Percentiles rank a stretch among this genome's conserved stretches.
phyloP scores from a whole-genome alignment of 2,888 invertebrate genomes.

The Tiliacea citrago region DNA sequence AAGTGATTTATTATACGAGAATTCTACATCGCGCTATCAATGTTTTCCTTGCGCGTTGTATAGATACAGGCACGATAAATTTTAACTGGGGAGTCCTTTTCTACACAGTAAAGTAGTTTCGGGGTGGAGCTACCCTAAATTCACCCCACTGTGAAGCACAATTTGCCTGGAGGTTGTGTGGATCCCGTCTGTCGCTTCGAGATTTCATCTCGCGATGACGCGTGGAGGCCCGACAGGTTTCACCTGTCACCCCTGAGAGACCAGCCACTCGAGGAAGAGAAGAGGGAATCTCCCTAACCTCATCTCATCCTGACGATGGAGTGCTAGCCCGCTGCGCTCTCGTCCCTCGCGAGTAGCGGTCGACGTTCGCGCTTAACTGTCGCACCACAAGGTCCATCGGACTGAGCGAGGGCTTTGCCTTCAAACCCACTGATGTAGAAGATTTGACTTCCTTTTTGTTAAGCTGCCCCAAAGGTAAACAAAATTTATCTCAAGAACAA shows the following conservation, averaged over 20 bases:
- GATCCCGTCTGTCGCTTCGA: constrained; percentile 33
- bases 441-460: constrained; percentile 76
- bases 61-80: constrained; percentile 8
- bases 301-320: background rate
- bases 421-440: constrained; percentile 80
- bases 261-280: background rate
- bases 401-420: constrained; percentile 59
- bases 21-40: constrained; percentile 70
- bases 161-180: constrained; percentile 56
- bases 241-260: background rate
- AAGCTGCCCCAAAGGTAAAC: background rate
- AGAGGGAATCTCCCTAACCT: background rate
- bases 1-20: background rate
- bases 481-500: no score
- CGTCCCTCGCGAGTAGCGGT: background rate
- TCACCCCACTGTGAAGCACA: constrained; percentile 61
- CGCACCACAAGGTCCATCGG: constrained; percentile 59
- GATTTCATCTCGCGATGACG: background rate
- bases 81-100: constrained; percentile 76
- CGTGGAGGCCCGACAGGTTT: background rate
- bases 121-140: constrained; percentile 75
- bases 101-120: constrained; percentile 80
- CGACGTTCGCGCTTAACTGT: constrained; percentile 42
- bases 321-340: background rate
- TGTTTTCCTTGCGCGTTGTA: constrained; percentile 53